phyloP scores from a whole-genome alignment of 2,888 invertebrate species.

The Eupsilia transversa region DNA sequence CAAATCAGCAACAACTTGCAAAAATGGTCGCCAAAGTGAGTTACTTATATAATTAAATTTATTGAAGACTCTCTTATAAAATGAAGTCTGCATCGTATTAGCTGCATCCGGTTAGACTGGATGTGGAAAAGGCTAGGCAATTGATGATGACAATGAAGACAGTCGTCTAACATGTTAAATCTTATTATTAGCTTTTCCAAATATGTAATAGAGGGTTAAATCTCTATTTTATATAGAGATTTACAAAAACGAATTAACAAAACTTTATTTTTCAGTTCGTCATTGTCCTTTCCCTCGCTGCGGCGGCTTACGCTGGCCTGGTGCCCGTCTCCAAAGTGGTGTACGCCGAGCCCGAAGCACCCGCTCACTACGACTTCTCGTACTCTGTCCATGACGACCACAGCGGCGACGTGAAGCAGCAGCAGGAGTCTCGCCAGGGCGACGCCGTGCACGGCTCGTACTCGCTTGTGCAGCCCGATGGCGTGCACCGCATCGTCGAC shows the following conservation, averaged over 20 bases:
- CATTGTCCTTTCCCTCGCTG: conserved; percentile 79
- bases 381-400: conserved; percentile 87
- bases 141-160: too few species aligned
- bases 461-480: conserved; percentile 88
- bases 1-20: conserved; percentile 74
- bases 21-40: conserved; percentile 84
- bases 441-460: conserved; percentile 87
- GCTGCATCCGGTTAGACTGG: too few species aligned
- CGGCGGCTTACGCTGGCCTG: conserved; percentile 73
- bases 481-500: conserved; percentile 85
- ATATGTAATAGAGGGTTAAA: not conserved
- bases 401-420: conserved; percentile 87
- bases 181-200: not conserved
- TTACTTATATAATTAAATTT: conserved; percentile 3
- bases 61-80: too few species aligned
- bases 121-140: too few species aligned
- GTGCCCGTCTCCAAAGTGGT: conserved; percentile 78
- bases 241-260: not conserved
- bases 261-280: conserved; percentile 72
- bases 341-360: conserved; percentile 81
- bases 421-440: conserved; percentile 85
- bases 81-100: too few species aligned
- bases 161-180: too few species aligned
- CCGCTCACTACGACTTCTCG: conserved; percentile 85
- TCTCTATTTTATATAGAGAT: not conserved